Evolutionary conservation across 2,888 invertebrate genomes (phyloP).

Genomic region (Mythimna impura): DNA sequence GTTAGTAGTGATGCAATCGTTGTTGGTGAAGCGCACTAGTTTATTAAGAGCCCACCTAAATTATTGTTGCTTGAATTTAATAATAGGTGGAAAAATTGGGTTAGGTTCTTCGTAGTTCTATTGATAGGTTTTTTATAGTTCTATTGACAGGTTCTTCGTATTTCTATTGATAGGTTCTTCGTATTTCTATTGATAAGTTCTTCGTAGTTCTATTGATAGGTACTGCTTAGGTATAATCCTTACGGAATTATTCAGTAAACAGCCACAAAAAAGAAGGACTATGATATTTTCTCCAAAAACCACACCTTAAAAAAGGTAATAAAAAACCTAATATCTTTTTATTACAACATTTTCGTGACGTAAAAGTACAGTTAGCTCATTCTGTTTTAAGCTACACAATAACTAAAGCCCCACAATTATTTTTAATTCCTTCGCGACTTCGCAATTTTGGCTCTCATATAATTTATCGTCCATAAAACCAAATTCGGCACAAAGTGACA

Average conservation of each 20-base stretch:
- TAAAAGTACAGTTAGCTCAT: conserved; percentile 59
- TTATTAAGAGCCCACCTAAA: too few relatives aligned
- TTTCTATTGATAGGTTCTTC: too few relatives aligned
- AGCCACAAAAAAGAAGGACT: neutral
- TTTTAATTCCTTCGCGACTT: conserved; percentile 59
- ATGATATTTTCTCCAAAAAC: neutral
- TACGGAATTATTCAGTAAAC: neutral
- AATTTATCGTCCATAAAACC: conserved; percentile 67
- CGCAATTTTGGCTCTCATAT: conserved; percentile 55
- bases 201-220: too few relatives aligned
- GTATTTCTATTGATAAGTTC: too few relatives aligned
- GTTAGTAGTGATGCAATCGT: too few relatives aligned
- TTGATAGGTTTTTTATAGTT: too few relatives aligned
- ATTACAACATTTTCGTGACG: conserved; percentile 41
- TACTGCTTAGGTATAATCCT: too few relatives aligned
- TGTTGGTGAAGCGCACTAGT: too few relatives aligned
- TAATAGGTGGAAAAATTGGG: neutral
- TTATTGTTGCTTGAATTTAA: neutral
- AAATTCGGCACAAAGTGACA: conserved; percentile 66
- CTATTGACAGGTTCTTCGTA: too few relatives aligned
- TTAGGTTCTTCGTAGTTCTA: too few relatives aligned
- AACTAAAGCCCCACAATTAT: conserved; percentile 52
- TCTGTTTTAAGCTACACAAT: conserved; percentile 51
- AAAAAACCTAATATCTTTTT: conserved; percentile 38
- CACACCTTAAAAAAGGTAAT: conserved; percentile 3